Evolutionary conservation across 2,113 vertebrate genomes (phyloP).

Genomic region (Bagarius yarrelli): DNA sequence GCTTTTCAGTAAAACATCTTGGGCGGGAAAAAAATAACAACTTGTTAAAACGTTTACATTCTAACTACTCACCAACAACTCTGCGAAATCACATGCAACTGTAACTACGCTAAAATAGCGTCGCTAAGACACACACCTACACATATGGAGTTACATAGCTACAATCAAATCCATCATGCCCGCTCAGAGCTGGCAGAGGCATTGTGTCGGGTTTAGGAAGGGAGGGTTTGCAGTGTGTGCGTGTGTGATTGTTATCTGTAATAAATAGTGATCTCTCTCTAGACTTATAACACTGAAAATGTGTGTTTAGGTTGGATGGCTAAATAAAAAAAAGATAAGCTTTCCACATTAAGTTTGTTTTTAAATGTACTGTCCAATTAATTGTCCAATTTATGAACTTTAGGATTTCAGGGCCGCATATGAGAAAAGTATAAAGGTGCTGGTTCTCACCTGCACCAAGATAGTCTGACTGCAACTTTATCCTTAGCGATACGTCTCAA

Average conservation of each 20-base stretch:
- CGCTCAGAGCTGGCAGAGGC: constrained; percentile 8
- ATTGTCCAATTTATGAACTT: neutral
- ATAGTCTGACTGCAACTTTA: neutral
- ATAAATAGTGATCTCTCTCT: neutral
- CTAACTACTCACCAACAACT: no score
- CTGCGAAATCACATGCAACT: no score
- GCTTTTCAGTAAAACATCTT: no score
- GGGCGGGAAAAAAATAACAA: no score
- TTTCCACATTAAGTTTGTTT: neutral
- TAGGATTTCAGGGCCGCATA: neutral
- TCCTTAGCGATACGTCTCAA: neutral
- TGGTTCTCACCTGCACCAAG: neutral
- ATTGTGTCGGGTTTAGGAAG: neutral
- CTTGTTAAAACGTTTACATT: no score
- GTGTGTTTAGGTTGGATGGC: neutral
- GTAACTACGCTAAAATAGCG: no score
- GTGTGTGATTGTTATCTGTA: neutral
- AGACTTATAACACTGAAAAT: neutral
- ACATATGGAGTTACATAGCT: neutral
- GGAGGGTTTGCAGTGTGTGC: neutral
- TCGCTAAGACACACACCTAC: neutral
- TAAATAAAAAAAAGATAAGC: neutral
- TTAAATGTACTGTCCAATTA: neutral
- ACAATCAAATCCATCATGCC: constrained; percentile 21
- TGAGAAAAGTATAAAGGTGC: neutral